These are phyloP conservation scores for Microctonus brassicae DNA, from an alignment of 2,888 invertebrate genomes.

Conservation along the genomic window DNA sequence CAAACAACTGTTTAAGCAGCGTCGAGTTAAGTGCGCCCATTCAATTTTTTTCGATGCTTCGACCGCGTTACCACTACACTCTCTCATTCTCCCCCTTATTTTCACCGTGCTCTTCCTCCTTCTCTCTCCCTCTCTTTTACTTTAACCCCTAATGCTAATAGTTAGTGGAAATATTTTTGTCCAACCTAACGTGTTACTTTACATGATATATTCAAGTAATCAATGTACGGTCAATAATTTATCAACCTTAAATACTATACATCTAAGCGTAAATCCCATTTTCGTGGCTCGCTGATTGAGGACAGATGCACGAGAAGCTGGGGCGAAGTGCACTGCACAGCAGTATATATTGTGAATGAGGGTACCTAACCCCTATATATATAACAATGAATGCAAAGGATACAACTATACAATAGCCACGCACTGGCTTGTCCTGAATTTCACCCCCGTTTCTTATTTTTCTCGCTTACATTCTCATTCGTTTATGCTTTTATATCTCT, in stretches of 20 bases:
- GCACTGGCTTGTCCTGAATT: conserved; percentile 19
- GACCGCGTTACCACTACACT: conserved; percentile 40
- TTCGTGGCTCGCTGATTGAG: conserved; percentile 67
- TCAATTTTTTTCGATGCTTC: conserved; percentile 50
- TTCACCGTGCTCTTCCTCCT: not conserved
- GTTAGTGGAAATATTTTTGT: conserved; percentile 1
- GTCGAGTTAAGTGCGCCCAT: conserved; percentile 67
- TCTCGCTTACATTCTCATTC: conserved; percentile 17
- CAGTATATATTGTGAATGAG: conserved; percentile 46
- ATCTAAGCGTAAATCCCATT: conserved; percentile 60
- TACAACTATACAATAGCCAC: conserved; percentile 25
- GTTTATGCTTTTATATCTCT: conserved; percentile 32
- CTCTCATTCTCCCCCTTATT: conserved; percentile 28
- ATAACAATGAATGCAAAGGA: conserved; percentile 58
- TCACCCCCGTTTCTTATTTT: conserved; percentile 12
- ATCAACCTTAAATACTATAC: conserved; percentile 34
- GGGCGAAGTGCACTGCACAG: conserved; percentile 61
- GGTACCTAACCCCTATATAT: conserved; percentile 55
- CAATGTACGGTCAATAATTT: conserved; percentile 56
- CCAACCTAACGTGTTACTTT: not conserved
- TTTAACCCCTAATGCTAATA: not conserved
- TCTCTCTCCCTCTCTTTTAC: not conserved
- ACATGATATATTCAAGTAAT: not conserved
- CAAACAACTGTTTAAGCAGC: conserved; percentile 68
- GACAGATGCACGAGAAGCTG: conserved; percentile 66